These are phyloP conservation scores for Chymomyza caudatula DNA, from an alignment of 2,888 invertebrate genomes.

Conservation along the genomic window DNA sequence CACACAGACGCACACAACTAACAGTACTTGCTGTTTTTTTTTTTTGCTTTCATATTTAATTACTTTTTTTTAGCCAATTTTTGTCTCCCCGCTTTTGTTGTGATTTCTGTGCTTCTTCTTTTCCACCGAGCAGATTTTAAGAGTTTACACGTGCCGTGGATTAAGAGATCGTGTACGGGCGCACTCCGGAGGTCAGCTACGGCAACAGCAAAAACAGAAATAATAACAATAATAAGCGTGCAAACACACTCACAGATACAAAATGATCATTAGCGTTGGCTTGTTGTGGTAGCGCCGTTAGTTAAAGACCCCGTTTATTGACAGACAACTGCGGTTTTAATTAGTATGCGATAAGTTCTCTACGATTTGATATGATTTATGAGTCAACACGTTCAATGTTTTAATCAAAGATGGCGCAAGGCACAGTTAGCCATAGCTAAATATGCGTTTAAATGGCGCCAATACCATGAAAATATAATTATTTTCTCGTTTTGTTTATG, in stretches of 20 bases:
- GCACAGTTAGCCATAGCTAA: neutral
- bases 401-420: neutral
- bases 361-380: neutral
- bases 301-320: constrained; percentile 40
- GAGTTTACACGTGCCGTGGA: constrained; percentile 67
- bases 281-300: constrained; percentile 42
- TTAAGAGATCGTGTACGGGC: constrained; percentile 37
- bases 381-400: neutral
- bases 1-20: neutral
- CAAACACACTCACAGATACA: neutral
- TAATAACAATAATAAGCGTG: neutral
- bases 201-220: neutral
- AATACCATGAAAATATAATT: neutral
- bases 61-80: constrained; percentile 17
- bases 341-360: constrained; percentile 12
- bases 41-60: constrained; percentile 3
- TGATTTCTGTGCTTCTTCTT: no score
- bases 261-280: neutral
- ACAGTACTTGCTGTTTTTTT: constrained; percentile 9
- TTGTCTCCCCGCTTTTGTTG: constrained; percentile 1
- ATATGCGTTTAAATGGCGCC: neutral
- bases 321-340: constrained; percentile 36
- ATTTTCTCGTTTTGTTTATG: neutral
- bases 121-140: constrained; percentile 23
- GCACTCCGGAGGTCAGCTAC: neutral